Evolutionary conservation across 2,888 invertebrate species (phyloP).

Genomic region (Limnephilus lunatus): DNA sequence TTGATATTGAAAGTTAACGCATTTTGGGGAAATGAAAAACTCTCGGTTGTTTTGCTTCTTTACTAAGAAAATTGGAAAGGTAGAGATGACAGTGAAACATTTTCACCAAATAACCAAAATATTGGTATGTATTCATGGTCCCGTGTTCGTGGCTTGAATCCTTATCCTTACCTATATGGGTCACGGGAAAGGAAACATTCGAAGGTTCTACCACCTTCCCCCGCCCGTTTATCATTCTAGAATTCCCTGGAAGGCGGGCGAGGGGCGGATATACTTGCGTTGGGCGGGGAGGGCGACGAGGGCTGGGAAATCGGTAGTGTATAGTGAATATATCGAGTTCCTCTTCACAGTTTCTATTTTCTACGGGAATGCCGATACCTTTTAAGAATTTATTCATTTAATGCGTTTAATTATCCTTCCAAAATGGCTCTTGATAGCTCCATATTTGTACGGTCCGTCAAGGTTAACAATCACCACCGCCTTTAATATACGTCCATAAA

Average conservation of each 20-base stretch:
- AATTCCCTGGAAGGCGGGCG: background rate
- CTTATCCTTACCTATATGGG: slow-evolving; percentile 28
- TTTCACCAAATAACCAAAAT: background rate
- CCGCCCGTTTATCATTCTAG: slow-evolving; percentile 29
- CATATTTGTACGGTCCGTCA: background rate
- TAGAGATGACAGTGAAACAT: background rate
- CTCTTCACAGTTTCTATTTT: background rate
- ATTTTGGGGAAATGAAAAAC: background rate
- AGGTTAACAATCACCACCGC: background rate
- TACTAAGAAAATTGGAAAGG: background rate
- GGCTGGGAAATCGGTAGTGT: background rate
- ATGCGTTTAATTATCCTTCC: background rate
- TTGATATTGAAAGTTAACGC: background rate
- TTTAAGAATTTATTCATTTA: background rate
- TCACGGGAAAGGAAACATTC: slow-evolving; percentile 22
- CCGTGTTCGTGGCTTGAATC: background rate
- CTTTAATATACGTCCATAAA: background rate
- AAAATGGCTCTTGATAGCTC: background rate
- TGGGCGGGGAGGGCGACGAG: background rate
- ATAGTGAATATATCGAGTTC: background rate
- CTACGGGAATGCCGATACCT: background rate
- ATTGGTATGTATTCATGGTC: background rate
- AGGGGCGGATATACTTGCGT: background rate
- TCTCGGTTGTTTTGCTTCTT: background rate
- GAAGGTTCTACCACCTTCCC: slow-evolving; percentile 3